Conservation (phyloP, 2,888 invertebrate genomes). For the Hartigia nigra region DNA sequence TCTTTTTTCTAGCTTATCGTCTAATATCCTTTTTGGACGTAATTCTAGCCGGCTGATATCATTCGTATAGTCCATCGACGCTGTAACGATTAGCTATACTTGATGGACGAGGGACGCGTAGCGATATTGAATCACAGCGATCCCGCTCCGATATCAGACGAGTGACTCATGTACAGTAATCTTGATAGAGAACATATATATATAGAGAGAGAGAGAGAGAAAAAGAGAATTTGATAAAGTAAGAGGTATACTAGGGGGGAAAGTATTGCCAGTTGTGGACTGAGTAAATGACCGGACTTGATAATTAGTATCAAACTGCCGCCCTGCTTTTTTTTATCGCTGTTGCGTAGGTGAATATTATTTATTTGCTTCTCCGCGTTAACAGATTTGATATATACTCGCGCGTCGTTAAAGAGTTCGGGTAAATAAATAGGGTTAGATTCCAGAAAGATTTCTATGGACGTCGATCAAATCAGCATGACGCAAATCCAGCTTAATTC, state of each 20-base stretch:
- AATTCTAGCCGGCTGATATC: background rate
- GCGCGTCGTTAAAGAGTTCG: background rate
- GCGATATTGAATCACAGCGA: background rate
- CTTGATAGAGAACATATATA: background rate
- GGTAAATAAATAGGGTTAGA: constrained; percentile 5
- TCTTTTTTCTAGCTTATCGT: background rate
- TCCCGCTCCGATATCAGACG: background rate
- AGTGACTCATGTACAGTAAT: background rate
- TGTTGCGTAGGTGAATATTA: constrained; percentile 39
- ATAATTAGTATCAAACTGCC: constrained; percentile 47
- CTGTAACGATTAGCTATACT: background rate
- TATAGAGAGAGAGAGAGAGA: too few species aligned
- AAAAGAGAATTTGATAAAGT: background rate
- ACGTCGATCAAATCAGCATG: background rate
- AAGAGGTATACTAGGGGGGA: background rate
- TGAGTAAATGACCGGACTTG: constrained; percentile 38
- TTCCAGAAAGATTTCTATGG: background rate
- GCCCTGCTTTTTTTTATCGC: constrained; percentile 37
- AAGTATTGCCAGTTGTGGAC: background rate
- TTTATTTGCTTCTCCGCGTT: background rate
- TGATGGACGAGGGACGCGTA: background rate
- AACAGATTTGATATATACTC: background rate
- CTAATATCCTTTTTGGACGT: background rate
- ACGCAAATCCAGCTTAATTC: background rate
- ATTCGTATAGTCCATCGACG: background rate